Percentiles rank a stretch among this genome's conserved stretches.
Conservation (phyloP, 2,113 vertebrate genomes). For the Pterocles gutturalis region DNA sequence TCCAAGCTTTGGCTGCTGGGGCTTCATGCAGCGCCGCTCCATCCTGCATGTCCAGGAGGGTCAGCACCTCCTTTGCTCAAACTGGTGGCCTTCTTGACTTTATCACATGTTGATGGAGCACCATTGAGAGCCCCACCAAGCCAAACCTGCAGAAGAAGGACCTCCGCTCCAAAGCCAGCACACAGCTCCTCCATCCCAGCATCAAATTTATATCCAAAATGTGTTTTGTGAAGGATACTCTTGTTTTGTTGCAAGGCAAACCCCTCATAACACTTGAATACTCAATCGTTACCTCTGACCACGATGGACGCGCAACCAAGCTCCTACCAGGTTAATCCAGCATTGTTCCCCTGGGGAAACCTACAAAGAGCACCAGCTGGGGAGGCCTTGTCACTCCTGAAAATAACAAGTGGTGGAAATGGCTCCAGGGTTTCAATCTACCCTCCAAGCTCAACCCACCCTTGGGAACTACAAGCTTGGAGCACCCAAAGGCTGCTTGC, state of each 20-base stretch:
- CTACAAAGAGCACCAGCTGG: background rate
- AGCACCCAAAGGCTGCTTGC: background rate
- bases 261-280: background rate
- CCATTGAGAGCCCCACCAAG: background rate
- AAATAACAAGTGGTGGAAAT: background rate
- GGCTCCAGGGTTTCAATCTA: background rate
- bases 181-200: background rate
- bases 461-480: background rate
- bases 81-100: background rate
- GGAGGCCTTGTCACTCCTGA: background rate
- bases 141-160: too few species aligned
- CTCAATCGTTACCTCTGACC: background rate
- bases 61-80: background rate
- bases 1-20: background rate
- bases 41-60: background rate
- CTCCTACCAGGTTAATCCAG: background rate
- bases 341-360: accelerated
- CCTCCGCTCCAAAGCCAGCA: background rate
- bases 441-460: background rate
- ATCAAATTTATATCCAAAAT: background rate
- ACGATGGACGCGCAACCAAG: accelerated
- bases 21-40: accelerated
- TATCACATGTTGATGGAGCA: accelerated
- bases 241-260: background rate
- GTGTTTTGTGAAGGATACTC: background rate